Evolutionary conservation across 2,888 invertebrate genomes (phyloP).

Genomic region (Luffia ferchaultella): DNA sequence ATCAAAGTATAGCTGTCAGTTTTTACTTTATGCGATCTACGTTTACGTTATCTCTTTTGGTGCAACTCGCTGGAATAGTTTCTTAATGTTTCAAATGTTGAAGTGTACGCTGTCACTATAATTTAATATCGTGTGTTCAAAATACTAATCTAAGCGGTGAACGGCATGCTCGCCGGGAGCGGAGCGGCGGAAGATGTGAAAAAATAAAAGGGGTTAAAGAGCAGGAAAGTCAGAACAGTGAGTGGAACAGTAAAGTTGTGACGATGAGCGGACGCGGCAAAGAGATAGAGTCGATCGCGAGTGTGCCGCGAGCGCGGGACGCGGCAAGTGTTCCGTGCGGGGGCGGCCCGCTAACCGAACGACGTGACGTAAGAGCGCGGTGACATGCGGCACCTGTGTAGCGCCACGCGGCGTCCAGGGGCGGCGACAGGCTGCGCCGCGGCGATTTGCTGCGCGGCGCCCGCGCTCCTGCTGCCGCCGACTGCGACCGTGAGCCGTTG

Average conservation of each 20-base stretch:
- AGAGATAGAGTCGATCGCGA: conserved; percentile 20
- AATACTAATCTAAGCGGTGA: conserved; percentile 24
- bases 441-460: conserved; percentile 79
- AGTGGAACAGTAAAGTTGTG: conserved; percentile 56
- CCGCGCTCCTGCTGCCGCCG: conserved; percentile 75
- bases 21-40: too few species aligned
- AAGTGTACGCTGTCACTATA: too few species aligned
- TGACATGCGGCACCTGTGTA: conserved; percentile 60
- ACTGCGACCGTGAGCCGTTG: conserved; percentile 81
- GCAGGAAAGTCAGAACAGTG: conserved; percentile 49
- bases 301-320: conserved; percentile 34
- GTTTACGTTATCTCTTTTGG: too few species aligned
- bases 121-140: too few species aligned
- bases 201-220: conserved; percentile 40
- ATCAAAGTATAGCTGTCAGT: too few species aligned
- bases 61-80: too few species aligned
- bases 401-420: conserved; percentile 72
- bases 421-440: conserved; percentile 83
- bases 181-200: conserved; percentile 53
- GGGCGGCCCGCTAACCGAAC: conserved; percentile 25
- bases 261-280: conserved; percentile 39
- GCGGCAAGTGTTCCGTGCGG: conserved; percentile 60
- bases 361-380: conserved; percentile 20
- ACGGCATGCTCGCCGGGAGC: conserved; percentile 52
- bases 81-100: too few species aligned